Evolutionary conservation across 1,140 invertebrate species (phyloP), one percentile per base, ranked within the genome.

Genomic region (Trissolcus basalis): DNA sequence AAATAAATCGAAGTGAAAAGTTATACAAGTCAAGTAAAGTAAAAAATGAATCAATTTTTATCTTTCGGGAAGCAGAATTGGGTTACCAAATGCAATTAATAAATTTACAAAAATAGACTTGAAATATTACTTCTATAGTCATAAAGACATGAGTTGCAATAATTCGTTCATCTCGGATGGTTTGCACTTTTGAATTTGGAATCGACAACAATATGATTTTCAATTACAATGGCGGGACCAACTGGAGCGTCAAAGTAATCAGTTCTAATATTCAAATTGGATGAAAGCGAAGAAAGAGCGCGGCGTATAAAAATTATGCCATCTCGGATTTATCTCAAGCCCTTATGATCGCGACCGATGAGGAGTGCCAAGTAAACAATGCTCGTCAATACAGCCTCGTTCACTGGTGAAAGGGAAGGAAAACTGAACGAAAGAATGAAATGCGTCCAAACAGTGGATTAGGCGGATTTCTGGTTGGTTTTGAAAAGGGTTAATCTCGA

Each of bases 401-500:
- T 15, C 13, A 19, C 53, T 13, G 33, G 9, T 47, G 6, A 49
- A 50, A 61, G 45, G 43, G 9, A 49, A 54, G 16, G 19, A 51
- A 60, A 59, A 48, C 58, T 36, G 6, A 49, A 16, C 9, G 53
- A 10, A 77, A 72, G 68, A 72, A 71, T 49, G 41, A 36, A 55
- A 35, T 43, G 53, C 59, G 58, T 53, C 41, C 51, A 69, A 69
- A 75, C 49, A 75, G 67, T 50, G 45, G 61, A 71, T 64, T 43
- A 50, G 39, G 54, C 67, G 43, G 74, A 76, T 58, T 64, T 53
- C 63, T 54, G 58, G 55, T 44, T 12, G 56, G 61, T 71, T 72
- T 61, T 65, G 75, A 72, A 80, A 82, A 81, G 81, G 77, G 78
- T 81, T 82, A 71, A 81, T 58, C 59, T 61, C 69, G 39, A 43